Base-by-base conservation (phyloP, 2,113 vertebrate species). In the Salvator merianae region DNA sequence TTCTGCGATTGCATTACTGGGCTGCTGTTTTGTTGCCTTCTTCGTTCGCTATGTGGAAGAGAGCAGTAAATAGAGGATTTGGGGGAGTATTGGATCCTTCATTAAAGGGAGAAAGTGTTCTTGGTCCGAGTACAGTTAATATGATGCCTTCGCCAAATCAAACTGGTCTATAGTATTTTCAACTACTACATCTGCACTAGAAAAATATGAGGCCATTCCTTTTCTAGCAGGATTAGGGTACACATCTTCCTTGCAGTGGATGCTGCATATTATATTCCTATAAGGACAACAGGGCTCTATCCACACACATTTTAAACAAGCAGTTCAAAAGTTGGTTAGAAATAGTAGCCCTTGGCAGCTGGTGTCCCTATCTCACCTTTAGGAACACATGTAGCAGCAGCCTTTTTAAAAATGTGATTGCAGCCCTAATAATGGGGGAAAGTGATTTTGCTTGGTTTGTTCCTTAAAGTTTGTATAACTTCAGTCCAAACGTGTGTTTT, bases 21-120 rank as follows among this genome's bases (percentile, higher is more conserved):
- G 98, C 89, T 98, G 97, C 88, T 96, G 97, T 84, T 99, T 99
- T 83, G 97, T 99, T 63, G 96, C 96, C 40, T 79, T 99, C 77
- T 98, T 98, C 73, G 96, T 99, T 88, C 96, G 95, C 87, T 96
- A 96, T 0, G 96, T 98, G 89, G 93, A 97, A 50, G 98, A 95
- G 87, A 66, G 84, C 88, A 90, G 81, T 85, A 87, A 82, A 79
- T 85, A 79, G 68, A 20, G 12, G 5, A 34, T 13, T 2, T 14
- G 14, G 47, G 7, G 89, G 53, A 86, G 79, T 6, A 2, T 1
- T 5, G 65, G 78, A 69, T 10, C 73, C 66, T 87, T 43, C 34
- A 47, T 10, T 32, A 2, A 53, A 65, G 20, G 26, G 71, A 59
- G 5, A 73, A 14, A 0, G 34, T 86, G 70, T 82, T 2, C 30